Evolutionary conservation across 2,888 invertebrate species (phyloP).

Genomic region (Tetanocera ferruginea): DNA sequence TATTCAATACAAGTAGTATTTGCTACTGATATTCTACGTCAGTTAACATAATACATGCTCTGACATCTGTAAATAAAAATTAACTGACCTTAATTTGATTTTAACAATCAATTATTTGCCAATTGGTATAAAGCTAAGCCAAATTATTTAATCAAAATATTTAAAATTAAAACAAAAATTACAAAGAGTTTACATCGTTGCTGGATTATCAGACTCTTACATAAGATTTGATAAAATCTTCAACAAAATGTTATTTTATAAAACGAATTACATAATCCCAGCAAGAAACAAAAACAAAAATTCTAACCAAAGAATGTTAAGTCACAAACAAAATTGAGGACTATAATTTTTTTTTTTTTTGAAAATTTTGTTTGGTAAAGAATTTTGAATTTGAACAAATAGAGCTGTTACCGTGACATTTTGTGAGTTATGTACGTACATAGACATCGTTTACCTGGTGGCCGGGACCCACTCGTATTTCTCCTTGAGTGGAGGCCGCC

Average conservation of each 20-base stretch:
- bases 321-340: conserved; percentile 1
- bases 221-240: neutral
- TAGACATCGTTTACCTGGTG: conserved; percentile 81
- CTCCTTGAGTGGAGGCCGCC: conserved; percentile 81
- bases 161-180: too few species aligned
- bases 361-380: conserved; percentile 17
- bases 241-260: neutral
- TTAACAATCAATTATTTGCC: conserved; percentile 44
- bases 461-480: conserved; percentile 83
- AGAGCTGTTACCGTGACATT: conserved; percentile 72
- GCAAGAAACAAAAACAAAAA: conserved; percentile 6
- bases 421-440: conserved; percentile 75
- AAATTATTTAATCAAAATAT: conserved; percentile 12
- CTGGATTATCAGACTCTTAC: too few species aligned
- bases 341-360: neutral
- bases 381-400: conserved; percentile 52
- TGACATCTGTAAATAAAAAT: neutral
- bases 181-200: too few species aligned
- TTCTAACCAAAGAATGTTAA: conserved; percentile 4
- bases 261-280: neutral
- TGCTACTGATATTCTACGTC: neutral
- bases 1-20: neutral
- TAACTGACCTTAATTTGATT: conserved; percentile 26
- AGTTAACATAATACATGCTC: too few species aligned
- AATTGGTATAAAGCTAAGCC: conserved; percentile 33